Conservation (phyloP, 2,797 vertebrate genomes). For the Hoplostethus atlanticus region DNA sequence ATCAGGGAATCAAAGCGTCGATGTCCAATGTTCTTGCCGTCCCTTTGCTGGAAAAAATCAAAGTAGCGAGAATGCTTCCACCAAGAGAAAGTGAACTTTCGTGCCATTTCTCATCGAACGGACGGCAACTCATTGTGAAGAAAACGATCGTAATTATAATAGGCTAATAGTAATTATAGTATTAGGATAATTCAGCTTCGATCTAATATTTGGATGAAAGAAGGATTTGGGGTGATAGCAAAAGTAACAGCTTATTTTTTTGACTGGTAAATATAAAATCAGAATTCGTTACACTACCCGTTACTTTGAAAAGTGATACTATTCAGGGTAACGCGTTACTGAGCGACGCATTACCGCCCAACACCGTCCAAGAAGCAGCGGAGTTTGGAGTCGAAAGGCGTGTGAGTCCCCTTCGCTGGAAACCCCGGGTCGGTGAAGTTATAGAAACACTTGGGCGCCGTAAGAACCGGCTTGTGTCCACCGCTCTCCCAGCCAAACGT, state of each 20-base stretch:
- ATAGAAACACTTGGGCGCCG: slow-evolving; percentile 7
- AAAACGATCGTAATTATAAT: too few relatives aligned
- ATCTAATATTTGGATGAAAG: background rate
- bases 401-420: slow-evolving; percentile 24
- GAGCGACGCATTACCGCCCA: slow-evolving; percentile 59
- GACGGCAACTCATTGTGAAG: background rate
- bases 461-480: slow-evolving; percentile 10
- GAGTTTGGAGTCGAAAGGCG: slow-evolving; percentile 59
- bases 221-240: background rate
- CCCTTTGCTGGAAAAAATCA: background rate
- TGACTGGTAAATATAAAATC: background rate
- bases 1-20: too few relatives aligned
- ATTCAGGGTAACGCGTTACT: slow-evolving; percentile 56
- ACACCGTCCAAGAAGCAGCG: slow-evolving; percentile 54
- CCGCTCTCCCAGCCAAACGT: slow-evolving; percentile 44
- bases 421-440: slow-evolving; percentile 30
- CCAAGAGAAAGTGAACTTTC: slow-evolving; percentile 39
- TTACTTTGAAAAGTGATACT: background rate
- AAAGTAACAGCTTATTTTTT: background rate
- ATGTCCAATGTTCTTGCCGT: background rate
- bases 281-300: slow-evolving; percentile 2
- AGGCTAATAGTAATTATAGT: too few relatives aligned
- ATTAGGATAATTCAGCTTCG: too few relatives aligned
- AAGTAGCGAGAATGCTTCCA: background rate
- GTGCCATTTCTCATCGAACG: slow-evolving; percentile 11